Evolutionary conservation across 2,113 vertebrate genomes (phyloP).

Genomic region (Gnathonemus longibarbis): DNA sequence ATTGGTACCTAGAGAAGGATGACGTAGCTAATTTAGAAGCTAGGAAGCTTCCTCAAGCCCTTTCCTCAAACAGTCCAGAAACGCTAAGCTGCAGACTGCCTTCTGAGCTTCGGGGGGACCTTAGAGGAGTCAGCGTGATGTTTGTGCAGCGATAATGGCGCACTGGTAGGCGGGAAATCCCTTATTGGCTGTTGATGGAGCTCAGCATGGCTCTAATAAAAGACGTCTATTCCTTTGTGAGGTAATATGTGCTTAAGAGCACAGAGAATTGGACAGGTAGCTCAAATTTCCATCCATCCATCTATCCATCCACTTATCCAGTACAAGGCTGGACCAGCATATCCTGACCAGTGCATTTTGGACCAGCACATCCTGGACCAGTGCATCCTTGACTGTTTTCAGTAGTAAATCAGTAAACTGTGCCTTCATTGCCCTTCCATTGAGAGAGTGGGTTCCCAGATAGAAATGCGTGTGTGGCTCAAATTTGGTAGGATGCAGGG

Average conservation of each 20-base stretch:
- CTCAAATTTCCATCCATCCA: not conserved
- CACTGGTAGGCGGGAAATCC: not conserved
- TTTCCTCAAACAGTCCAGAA: not conserved
- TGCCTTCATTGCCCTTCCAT: not conserved
- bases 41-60: not conserved
- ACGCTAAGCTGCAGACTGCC: not conserved
- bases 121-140: not conserved
- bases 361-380: not conserved
- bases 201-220: not conserved
- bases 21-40: not conserved
- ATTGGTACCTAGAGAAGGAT: not conserved
- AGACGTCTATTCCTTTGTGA: not conserved
- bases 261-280: not conserved
- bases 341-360: not conserved
- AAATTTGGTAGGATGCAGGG: not conserved
- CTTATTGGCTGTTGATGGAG: not conserved
- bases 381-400: not conserved
- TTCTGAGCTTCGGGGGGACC: not conserved
- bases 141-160: not conserved
- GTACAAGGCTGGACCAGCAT: not conserved
- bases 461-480: not conserved
- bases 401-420: not conserved
- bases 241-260: not conserved
- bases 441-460: not conserved
- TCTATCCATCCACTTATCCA: not conserved